These are phyloP conservation scores for Tachysurus fulvidraco DNA, from an alignment of 2,113 vertebrate genomes.

Conservation along the genomic window DNA sequence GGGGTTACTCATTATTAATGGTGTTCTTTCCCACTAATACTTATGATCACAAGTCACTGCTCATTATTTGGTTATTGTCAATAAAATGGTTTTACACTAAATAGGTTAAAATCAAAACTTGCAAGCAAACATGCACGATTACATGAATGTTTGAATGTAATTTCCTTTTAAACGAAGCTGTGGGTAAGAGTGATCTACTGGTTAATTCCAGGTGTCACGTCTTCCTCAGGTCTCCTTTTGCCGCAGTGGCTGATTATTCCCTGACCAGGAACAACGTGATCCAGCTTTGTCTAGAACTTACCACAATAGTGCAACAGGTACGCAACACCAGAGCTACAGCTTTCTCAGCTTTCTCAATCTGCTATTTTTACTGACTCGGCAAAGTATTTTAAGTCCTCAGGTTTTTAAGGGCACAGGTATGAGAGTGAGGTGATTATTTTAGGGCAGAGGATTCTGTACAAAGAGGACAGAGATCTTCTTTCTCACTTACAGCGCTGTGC, in stretches of 20 bases:
- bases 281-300: conserved; percentile 95
- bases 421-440: conserved; percentile 40
- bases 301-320: conserved; percentile 96
- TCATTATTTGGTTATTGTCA: background rate
- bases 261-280: conserved; percentile 95
- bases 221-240: conserved; percentile 89
- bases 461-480: conserved; percentile 42
- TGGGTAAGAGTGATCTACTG: conserved; percentile 71
- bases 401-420: conserved; percentile 38
- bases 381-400: conserved; percentile 18
- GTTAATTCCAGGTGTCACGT: conserved; percentile 79
- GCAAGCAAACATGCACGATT: background rate
- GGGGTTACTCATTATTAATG: background rate
- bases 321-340: background rate
- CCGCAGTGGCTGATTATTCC: conserved; percentile 94
- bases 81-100: background rate
- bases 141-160: background rate
- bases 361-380: conserved; percentile 2
- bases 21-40: background rate
- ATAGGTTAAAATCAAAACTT: background rate
- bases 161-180: conserved; percentile 46
- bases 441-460: conserved; percentile 41
- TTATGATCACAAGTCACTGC: background rate
- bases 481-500: conserved; percentile 24
- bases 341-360: background rate